phyloP scores from a whole-genome alignment of 2,797 vertebrate genomes.

The Oryzias sinensis region DNA sequence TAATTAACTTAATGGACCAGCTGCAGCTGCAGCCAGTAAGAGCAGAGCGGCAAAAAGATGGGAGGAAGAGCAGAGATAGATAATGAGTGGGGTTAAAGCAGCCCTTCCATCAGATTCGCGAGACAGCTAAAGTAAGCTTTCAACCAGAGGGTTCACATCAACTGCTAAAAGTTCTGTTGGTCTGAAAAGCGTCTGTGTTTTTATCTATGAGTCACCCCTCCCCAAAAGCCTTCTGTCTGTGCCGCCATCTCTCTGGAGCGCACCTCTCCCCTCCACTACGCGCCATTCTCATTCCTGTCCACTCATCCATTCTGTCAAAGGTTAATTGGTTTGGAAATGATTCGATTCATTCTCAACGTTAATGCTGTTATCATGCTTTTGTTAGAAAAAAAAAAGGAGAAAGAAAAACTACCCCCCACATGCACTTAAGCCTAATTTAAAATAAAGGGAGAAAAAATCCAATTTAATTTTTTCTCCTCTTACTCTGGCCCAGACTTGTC shows the following conservation, averaged over 20 bases:
- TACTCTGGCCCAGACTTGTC: conserved; percentile 69
- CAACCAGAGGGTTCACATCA: not conserved
- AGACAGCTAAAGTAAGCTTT: conserved; percentile 18
- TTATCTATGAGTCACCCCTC: conserved; percentile 15
- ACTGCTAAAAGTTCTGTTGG: conserved; percentile 9
- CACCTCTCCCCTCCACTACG: conserved; percentile 19
- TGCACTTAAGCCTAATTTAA: conserved; percentile 84
- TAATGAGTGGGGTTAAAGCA: conserved; percentile 74
- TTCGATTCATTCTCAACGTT: conserved; percentile 83
- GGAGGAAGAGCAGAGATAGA: conserved; percentile 49
- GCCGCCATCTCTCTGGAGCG: conserved; percentile 21
- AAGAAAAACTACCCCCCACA: conserved; percentile 75
- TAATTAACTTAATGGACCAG: conserved; percentile 87
- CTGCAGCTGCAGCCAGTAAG: conserved; percentile 74
- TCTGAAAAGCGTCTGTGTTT: conserved; percentile 16
- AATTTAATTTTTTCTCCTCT: conserved; percentile 77
- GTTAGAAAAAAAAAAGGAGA: conserved; percentile 57
- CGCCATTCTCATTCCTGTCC: conserved; percentile 77
- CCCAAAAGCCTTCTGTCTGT: conserved; percentile 19
- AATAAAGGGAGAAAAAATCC: conserved; percentile 78
- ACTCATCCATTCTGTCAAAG: conserved; percentile 85
- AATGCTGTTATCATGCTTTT: conserved; percentile 87
- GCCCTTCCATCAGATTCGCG: conserved; percentile 65
- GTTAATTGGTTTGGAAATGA: conserved; percentile 90
- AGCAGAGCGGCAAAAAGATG: conserved; percentile 55